Base-by-base conservation (phyloP, 1,140 invertebrate genomes). In the Wasmannia auropunctata region DNA sequence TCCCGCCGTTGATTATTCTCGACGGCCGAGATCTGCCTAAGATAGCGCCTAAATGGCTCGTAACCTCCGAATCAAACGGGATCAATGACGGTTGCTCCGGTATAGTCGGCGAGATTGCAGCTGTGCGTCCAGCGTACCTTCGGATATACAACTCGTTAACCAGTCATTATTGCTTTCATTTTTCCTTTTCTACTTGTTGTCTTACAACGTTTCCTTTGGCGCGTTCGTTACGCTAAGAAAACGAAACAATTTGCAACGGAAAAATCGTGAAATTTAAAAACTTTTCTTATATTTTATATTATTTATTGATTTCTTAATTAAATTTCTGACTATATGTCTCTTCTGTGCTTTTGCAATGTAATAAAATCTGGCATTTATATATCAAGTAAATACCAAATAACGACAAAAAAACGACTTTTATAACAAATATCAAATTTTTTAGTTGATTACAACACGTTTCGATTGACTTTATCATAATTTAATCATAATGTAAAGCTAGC, bases 61-160 rank as follows among this genome's bases (percentile, higher is more conserved):
- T 70, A 87, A 83, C 43, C 62, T 46, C 43, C 37, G 51, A 88
- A 87, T 43, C 62, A 65, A 87, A 87, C 25, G 46, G 49, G 72
- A 87, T 88, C 87, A 87, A 85, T 58, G 86, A 77, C 51, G 58
- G 86, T 70, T 75, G 51, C 63, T 70, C 43, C 51, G 67, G 1
- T n/a, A 60, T 51, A 43, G 31, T 37, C 25, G 14, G 11, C 25
- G 60, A 63, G 19, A 37, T 67, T 34, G 19, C 49, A 31, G 5
- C 37, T 80, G 31, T 22, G 34, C 43, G 10, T 22, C 8, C 34
- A 40, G 14, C n/a, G n/a, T 19, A 43, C 67, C 14, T 10, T 51
- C 3, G 43, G 19, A 49, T 65, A 34, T 16, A n/a, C 5, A 63
- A 16, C 40, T 84, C 25, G 37, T 60, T 75, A 31, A 31, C 6